Conservation (phyloP, 2,113 vertebrate genomes). For the Machaerirhynchus nigripectus region DNA sequence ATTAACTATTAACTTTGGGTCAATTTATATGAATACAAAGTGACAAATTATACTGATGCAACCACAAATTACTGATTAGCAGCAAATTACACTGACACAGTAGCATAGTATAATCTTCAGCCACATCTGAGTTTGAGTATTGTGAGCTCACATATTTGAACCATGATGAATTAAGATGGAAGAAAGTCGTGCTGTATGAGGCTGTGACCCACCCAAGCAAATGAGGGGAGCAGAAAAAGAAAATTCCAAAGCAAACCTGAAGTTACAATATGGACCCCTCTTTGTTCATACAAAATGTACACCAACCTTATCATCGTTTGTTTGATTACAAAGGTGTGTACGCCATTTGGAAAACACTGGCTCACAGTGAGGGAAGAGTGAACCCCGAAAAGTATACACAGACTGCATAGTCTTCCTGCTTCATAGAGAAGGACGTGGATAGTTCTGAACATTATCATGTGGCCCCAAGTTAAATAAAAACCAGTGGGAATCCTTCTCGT, state of each 20-base stretch:
- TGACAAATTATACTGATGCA: background rate
- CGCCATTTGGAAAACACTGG: background rate
- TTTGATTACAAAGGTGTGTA: background rate
- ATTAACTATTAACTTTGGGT: background rate
- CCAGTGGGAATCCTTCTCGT: background rate
- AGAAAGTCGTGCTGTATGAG: background rate
- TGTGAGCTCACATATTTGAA: background rate
- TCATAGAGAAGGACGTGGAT: background rate
- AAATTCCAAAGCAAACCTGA: background rate
- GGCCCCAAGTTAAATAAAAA: slow-evolving; percentile 6
- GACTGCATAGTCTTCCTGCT: background rate
- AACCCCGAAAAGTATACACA: background rate
- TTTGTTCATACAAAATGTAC: background rate
- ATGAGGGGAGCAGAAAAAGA: background rate
- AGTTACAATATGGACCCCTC: background rate
- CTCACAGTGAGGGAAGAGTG: background rate
- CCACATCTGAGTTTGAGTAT: background rate
- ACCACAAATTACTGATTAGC: background rate
- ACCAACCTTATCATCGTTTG: background rate
- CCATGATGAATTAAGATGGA: background rate
- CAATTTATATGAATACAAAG: background rate
- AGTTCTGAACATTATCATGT: background rate
- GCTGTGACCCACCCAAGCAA: background rate
- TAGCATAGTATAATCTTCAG: background rate
- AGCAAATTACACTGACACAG: background rate